Evolutionary conservation across 2,888 invertebrate species (phyloP).

Genomic region (Pseudococcus viburni): DNA sequence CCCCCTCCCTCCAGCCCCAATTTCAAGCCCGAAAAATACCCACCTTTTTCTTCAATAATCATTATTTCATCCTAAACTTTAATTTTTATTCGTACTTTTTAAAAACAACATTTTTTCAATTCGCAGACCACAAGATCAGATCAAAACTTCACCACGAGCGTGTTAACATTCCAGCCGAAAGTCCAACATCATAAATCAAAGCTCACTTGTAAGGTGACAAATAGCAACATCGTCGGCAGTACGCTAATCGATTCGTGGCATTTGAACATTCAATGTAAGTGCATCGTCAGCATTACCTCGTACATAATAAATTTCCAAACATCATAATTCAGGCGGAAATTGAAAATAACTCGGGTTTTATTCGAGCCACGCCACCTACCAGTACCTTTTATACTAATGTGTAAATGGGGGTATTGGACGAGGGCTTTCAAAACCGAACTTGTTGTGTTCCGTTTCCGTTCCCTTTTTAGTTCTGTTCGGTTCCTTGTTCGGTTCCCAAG

Average conservation of each 20-base stretch:
- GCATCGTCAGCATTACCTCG: background rate
- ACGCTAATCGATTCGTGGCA: conserved; percentile 65
- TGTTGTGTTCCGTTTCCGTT: too few relatives aligned
- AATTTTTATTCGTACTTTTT: too few relatives aligned
- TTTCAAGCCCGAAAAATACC: too few relatives aligned
- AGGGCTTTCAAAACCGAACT: too few relatives aligned
- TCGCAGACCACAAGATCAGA: conserved; percentile 52
- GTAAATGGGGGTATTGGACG: too few relatives aligned
- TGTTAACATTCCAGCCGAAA: conserved; percentile 45
- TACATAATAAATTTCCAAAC: conserved; percentile 18
- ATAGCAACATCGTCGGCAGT: conserved; percentile 61
- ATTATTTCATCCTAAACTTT: too few relatives aligned
- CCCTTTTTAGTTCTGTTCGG: too few relatives aligned
- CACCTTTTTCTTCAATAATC: too few relatives aligned
- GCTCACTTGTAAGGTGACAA: conserved; percentile 70
- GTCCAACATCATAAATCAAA: conserved; percentile 68
- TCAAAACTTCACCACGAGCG: conserved; percentile 60
- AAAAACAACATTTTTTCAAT: background rate
- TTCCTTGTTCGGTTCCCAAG: too few relatives aligned
- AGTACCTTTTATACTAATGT: background rate
- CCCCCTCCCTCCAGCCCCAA: too few relatives aligned
- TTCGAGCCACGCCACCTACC: background rate
- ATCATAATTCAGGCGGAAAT: conserved; percentile 7
- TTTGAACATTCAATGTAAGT: conserved; percentile 67
- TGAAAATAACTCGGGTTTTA: conserved; percentile 42